A percentile compares a stretch with the other conserved stretches of the same genome.
These are phyloP conservation scores for Pygmarrhopalites habei DNA, from an alignment of 1,140 invertebrate species.

Conservation along the genomic window DNA sequence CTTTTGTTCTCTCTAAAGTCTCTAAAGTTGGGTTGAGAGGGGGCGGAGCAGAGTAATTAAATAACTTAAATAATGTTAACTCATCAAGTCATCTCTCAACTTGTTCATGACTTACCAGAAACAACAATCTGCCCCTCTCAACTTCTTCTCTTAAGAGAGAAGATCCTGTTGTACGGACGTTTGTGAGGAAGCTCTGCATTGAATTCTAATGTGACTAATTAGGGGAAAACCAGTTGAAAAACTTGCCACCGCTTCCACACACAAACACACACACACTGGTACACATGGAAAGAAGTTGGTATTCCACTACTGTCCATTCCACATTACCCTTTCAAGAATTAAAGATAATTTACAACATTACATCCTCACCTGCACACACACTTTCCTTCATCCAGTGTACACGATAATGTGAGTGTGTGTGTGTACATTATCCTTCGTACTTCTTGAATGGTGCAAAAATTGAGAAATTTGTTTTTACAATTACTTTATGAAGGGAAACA, in stretches of 20 bases:
- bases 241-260: neutral
- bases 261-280: neutral
- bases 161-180: no score
- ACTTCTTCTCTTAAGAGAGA: no score
- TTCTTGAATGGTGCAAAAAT: neutral
- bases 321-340: neutral
- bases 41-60: no score
- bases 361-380: no score
- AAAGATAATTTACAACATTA: neutral
- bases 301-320: neutral
- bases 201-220: neutral
- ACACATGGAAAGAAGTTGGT: neutral
- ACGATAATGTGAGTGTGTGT: no score
- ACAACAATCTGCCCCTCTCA: neutral
- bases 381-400: no score
- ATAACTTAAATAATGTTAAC: no score
- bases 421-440: no score
- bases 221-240: neutral
- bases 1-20: no score
- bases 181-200: no score
- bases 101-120: neutral
- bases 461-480: neutral
- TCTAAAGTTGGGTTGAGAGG: no score
- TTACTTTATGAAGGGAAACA: neutral
- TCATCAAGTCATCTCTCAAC: no score